These are phyloP conservation scores for Oscheius sp. DNA, from an alignment of 1,140 invertebrate genomes.

Conservation along the genomic window DNA sequence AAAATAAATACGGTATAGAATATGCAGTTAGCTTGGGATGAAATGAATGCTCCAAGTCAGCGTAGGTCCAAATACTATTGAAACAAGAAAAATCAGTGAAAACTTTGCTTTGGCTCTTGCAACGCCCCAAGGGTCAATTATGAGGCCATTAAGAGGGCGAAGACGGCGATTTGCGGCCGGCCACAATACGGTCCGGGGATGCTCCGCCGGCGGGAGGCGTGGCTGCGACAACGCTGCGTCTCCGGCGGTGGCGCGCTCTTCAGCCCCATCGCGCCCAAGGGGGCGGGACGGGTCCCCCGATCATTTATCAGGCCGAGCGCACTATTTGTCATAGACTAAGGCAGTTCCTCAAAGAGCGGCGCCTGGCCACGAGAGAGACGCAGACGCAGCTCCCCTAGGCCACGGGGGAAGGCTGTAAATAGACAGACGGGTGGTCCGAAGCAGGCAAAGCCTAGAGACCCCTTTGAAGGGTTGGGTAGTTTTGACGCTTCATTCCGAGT, in stretches of 20 bases:
- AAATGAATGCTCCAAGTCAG: no score
- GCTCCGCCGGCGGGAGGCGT: not conserved
- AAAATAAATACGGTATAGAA: not conserved
- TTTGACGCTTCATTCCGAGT: not conserved
- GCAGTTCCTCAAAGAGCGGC: constrained; percentile 3
- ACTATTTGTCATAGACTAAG: constrained; percentile 1
- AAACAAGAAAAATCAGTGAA: not conserved
- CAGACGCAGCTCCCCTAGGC: no score
- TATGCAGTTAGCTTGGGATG: no score
- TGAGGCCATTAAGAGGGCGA: not conserved
- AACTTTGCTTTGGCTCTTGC: not conserved
- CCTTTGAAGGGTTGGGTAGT: not conserved
- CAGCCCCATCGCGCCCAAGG: not conserved
- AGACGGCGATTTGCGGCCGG: not conserved
- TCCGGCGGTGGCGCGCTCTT: no score
- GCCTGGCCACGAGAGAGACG: no score
- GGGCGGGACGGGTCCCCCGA: not conserved
- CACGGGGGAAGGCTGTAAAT: not conserved
- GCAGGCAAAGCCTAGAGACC: not conserved
- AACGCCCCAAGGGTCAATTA: not conserved
- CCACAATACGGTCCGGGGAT: not conserved
- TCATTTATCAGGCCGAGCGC: not conserved
- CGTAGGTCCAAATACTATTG: not conserved
- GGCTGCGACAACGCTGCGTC: not conserved
- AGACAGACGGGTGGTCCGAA: not conserved